These are phyloP conservation scores for Panzeria rudis DNA, from an alignment of 2,888 invertebrate genomes.

Conservation along the genomic window DNA sequence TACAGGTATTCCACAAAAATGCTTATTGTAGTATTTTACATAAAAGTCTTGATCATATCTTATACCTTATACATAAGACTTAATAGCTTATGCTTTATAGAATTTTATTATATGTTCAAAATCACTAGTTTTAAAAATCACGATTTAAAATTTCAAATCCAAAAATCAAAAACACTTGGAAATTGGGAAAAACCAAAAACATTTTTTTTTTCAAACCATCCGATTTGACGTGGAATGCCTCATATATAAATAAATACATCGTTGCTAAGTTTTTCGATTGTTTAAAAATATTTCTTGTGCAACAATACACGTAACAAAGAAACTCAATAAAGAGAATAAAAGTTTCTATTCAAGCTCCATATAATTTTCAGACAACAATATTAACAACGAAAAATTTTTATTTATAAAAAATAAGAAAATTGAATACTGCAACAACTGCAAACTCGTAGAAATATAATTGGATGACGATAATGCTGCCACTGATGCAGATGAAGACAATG, in stretches of 20 bases:
- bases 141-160: no score
- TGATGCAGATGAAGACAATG: constrained; percentile 29
- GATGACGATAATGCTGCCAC: constrained; percentile 12
- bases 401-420: constrained; percentile 47
- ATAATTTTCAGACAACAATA: constrained; percentile 58
- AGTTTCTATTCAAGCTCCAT: constrained; percentile 57
- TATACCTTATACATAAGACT: no score
- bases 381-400: constrained; percentile 14
- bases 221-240: no score
- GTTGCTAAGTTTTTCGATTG: background rate
- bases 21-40: no score
- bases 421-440: constrained; percentile 42
- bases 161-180: no score
- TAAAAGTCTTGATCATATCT: no score
- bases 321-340: constrained; percentile 52
- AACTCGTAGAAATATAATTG: constrained; percentile 11
- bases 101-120: no score
- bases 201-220: no score
- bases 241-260: background rate
- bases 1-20: no score
- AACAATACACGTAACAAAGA: constrained; percentile 19
- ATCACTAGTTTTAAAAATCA: no score
- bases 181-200: no score
- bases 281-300: constrained; percentile 1
- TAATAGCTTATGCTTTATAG: no score